These are phyloP conservation scores for Pavo muticus DNA, from an alignment of 2,113 vertebrate genomes.

Conservation along the genomic window DNA sequence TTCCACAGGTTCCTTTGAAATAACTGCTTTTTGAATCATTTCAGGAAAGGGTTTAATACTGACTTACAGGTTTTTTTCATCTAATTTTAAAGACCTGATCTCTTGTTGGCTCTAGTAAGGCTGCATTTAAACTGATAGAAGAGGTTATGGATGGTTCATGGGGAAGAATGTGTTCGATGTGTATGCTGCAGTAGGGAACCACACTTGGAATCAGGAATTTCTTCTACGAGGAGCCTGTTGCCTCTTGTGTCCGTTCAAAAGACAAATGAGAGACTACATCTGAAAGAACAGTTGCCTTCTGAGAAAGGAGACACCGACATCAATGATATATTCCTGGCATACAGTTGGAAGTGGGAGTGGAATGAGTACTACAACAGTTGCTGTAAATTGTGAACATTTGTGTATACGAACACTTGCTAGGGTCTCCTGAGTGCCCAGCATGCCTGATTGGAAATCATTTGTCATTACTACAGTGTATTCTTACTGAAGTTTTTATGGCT, in stretches of 20 bases:
- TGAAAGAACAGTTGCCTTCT: constrained; percentile 77
- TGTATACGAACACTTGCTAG: not conserved
- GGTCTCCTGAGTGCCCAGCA: not conserved
- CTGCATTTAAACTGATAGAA: not conserved
- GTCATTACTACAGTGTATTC: not conserved
- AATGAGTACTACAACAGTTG: not conserved
- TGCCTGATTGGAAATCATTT: not conserved
- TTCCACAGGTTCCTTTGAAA: not conserved
- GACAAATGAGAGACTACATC: constrained; percentile 65
- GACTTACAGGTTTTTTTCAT: not conserved
- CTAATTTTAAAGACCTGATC: not conserved
- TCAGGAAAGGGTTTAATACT: not conserved
- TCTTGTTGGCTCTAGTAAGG: not conserved
- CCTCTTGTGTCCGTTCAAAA: constrained; percentile 70
- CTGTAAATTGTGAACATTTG: not conserved
- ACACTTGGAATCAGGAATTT: constrained; percentile 83
- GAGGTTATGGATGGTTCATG: not conserved
- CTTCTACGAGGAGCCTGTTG: constrained; percentile 72
- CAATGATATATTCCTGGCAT: constrained; percentile 66
- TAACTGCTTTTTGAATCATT: not conserved
- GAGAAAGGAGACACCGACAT: constrained; percentile 87
- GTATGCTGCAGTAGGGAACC: not conserved
- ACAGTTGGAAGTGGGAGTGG: constrained; percentile 61
- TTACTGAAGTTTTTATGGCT: not conserved
- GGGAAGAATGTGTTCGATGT: not conserved